Conservation (phyloP, 2,113 vertebrate species). For the Sebastes fasciatus region DNA sequence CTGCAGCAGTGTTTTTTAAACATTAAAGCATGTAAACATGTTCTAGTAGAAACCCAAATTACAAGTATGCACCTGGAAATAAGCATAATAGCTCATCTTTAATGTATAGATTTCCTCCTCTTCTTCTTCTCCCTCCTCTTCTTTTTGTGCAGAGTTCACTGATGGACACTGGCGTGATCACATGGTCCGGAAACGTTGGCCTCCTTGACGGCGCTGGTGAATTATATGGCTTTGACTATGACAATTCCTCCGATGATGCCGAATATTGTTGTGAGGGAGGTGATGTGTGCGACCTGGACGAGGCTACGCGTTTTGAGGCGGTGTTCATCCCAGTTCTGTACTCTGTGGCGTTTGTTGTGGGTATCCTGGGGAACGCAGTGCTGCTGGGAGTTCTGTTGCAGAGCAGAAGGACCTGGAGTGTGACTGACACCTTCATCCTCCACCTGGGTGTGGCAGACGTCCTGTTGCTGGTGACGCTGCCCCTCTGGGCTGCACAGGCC, state of each 20-base stretch:
- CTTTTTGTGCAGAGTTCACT: conserved; percentile 2
- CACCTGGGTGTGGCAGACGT: conserved; percentile 87
- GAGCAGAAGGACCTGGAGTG: conserved; percentile 79
- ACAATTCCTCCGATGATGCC: rapidly evolving
- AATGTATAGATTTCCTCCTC: neutral
- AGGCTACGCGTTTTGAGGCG: conserved; percentile 75
- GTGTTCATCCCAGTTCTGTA: conserved; percentile 86
- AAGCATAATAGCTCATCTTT: too few relatives aligned
- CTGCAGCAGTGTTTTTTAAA: too few relatives aligned
- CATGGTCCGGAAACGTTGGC: rapidly evolving
- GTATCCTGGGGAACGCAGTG: conserved; percentile 86
- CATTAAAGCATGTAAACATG: too few relatives aligned
- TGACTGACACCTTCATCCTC: conserved; percentile 90
- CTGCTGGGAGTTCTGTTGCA: conserved; percentile 84
- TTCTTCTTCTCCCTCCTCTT: neutral
- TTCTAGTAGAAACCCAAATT: too few relatives aligned
- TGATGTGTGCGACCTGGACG: conserved; percentile 61
- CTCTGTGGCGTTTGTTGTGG: conserved; percentile 83
- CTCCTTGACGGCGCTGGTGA: rapidly evolving
- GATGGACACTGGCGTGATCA: rapidly evolving
- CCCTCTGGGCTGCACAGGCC: conserved; percentile 85
- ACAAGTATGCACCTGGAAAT: too few relatives aligned
- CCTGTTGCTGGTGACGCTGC: conserved; percentile 88
- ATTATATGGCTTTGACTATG: rapidly evolving
- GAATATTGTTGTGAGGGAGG: conserved; percentile 9